Base-by-base conservation (phyloP, 2,113 vertebrate genomes). In the Helogale parvula region DNA sequence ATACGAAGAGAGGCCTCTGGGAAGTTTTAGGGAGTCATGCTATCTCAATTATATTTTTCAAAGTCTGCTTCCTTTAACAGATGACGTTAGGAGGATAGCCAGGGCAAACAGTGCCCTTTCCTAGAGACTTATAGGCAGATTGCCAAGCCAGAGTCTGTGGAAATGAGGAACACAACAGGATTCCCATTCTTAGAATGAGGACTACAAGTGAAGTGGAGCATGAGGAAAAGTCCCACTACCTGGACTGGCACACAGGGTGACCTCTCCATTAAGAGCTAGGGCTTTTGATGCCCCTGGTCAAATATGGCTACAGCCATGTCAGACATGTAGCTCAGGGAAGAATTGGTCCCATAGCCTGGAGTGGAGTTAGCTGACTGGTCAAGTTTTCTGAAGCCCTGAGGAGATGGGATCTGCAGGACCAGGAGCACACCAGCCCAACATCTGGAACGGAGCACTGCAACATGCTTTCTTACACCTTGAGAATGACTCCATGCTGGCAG, bases 401-500 rank as follows among this genome's bases (percentile, higher is more conserved):
- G 57, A 98, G 29, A 38, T 0, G 4, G 4, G 13, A 9, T 54
- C 86, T 80, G 10, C 19, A 63, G 69, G 74, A 31, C 7, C 5
- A 54, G n/a, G 35, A 71, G 41, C 50, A 31, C 33, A 38, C 65
- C 65, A 76, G 50, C 63, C 60, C 45, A 69, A 60, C 7, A 0
- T 84, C 74, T 85, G 88, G 60, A 86, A 77, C 1, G 15, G 38
- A 66, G n/a, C 54, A 13, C 52, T 47, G 57, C 35, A 71, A 33
- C 66, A 31, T 52, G 60, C 72, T 90, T 83, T 69, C 63, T 81
- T 82, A 65, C 52, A 96, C 94, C 94, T 93, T 38, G 84, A 96
- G 66, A 96, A 38, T 35, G 71, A 95, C 81, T 96, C 93, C 92
- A 60, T 76, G 66, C 92, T 86, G 88, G 84, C 93, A 88, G 79